These are phyloP conservation scores for Plebejus anna DNA, from an alignment of 2,888 invertebrate species.

Conservation along the genomic window DNA sequence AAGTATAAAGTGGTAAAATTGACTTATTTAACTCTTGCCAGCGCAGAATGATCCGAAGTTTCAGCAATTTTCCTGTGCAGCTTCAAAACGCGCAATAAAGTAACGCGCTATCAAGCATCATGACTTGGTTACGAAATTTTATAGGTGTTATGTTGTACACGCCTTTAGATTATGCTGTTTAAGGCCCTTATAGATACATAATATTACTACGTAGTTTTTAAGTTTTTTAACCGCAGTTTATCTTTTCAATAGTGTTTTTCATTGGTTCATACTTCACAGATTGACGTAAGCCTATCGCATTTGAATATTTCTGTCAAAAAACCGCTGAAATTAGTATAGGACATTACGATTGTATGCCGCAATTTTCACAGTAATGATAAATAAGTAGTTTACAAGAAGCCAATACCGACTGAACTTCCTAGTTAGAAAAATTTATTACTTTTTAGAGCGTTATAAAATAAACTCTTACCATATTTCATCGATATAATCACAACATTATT, in stretches of 20 bases:
- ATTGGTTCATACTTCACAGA: no score
- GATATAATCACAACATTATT: neutral
- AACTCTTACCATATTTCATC: neutral
- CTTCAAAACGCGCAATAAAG: slow-evolving; percentile 8
- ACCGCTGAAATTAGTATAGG: no score
- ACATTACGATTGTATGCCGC: no score
- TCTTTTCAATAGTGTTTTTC: no score
- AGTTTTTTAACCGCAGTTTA: neutral
- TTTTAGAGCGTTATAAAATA: neutral
- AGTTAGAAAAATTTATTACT: neutral
- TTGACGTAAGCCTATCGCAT: no score
- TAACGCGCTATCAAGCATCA: neutral
- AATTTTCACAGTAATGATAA: no score
- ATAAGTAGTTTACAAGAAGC: neutral
- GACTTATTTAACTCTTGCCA: no score
- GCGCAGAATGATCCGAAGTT: no score
- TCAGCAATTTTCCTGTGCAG: slow-evolving; percentile 17
- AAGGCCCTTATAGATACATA: neutral
- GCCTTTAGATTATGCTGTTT: neutral
- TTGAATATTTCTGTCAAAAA: no score
- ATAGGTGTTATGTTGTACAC: neutral
- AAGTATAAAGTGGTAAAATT: no score
- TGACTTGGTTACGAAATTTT: slow-evolving; percentile 12
- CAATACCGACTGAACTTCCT: neutral
- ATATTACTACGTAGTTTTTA: neutral